Conservation (phyloP, 92 coral and sea anemone species). For the Porites cylindrica region DNA sequence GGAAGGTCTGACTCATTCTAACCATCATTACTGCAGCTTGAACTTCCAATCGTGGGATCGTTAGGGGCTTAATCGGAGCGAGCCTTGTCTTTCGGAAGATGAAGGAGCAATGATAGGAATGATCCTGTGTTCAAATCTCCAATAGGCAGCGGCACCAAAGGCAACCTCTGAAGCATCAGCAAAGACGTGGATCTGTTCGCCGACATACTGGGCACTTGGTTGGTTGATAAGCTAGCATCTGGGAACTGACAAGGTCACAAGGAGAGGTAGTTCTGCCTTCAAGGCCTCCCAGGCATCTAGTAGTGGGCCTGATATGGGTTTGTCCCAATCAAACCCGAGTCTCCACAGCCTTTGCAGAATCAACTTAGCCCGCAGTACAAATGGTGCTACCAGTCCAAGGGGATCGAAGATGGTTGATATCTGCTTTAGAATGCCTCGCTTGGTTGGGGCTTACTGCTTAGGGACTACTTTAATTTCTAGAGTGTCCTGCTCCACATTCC, state of each 20-base stretch:
- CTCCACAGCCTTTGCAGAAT: constrained; percentile 62
- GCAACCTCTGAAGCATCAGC: constrained; percentile 67
- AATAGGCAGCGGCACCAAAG: constrained; percentile 59
- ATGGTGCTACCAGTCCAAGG: constrained; percentile 56
- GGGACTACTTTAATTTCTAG: constrained; percentile 38
- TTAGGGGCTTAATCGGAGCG: constrained; percentile 63
- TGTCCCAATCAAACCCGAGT: constrained; percentile 42
- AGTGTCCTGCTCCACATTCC: constrained; percentile 60
- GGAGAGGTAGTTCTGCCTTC: constrained; percentile 46
- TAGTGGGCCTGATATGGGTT: constrained; percentile 35
- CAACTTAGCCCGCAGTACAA: constrained; percentile 52
- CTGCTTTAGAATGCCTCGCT: constrained; percentile 41
- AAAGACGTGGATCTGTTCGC: constrained; percentile 52
- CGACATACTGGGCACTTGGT: constrained; percentile 5
- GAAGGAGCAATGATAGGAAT: constrained; percentile 35
- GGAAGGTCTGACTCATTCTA: constrained; percentile 36
- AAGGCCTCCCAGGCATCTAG: constrained; percentile 65
- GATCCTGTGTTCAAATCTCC: constrained; percentile 35
- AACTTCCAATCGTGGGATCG: constrained; percentile 59
- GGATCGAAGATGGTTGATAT: constrained; percentile 50
- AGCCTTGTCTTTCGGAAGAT: constrained; percentile 56
- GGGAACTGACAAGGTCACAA: constrained; percentile 41
- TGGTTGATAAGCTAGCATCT: constrained; percentile 41
- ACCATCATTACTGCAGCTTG: constrained; percentile 70
- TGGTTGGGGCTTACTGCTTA: constrained; percentile 32